Evolutionary conservation across 2,888 invertebrate genomes (phyloP).

Genomic region (Diploptera punctata): DNA sequence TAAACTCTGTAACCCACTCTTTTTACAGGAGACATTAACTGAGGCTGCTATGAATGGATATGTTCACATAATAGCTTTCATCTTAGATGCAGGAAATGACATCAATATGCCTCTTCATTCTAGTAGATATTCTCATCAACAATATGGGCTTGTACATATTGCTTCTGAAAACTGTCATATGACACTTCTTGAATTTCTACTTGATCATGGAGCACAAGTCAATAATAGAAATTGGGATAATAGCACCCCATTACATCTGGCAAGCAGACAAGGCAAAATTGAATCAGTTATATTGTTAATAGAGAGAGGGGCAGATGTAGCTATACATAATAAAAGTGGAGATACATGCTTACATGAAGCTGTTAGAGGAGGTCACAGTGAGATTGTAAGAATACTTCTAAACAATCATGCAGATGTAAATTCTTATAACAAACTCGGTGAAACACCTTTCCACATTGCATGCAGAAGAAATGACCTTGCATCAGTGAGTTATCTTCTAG

Average conservation of each 20-base stretch:
- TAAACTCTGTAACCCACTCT: not conserved
- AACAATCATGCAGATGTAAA: slow-evolving; percentile 84
- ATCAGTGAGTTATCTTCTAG: not conserved
- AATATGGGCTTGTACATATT: not conserved
- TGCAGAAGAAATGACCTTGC: not conserved
- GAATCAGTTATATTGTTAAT: slow-evolving; percentile 80
- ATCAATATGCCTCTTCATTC: not conserved
- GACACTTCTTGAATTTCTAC: not conserved
- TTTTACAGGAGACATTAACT: not conserved
- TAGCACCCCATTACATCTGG: slow-evolving; percentile 67
- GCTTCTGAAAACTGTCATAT: not conserved
- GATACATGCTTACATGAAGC: slow-evolving; percentile 88
- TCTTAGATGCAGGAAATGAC: not conserved
- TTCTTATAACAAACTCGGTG: slow-evolving; percentile 83
- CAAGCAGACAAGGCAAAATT: slow-evolving; percentile 85
- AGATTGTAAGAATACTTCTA: slow-evolving; percentile 78
- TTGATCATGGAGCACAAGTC: not conserved
- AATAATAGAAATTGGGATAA: not conserved
- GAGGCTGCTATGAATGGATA: not conserved
- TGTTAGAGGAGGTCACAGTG: slow-evolving; percentile 65
- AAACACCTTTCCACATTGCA: slow-evolving; percentile 84
- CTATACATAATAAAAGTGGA: slow-evolving; percentile 75
- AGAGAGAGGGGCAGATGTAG: slow-evolving; percentile 76
- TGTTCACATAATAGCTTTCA: not conserved
- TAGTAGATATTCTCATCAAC: not conserved